phyloP scores from a whole-genome alignment of 1,140 invertebrate species.

The Theocolax elegans region DNA sequence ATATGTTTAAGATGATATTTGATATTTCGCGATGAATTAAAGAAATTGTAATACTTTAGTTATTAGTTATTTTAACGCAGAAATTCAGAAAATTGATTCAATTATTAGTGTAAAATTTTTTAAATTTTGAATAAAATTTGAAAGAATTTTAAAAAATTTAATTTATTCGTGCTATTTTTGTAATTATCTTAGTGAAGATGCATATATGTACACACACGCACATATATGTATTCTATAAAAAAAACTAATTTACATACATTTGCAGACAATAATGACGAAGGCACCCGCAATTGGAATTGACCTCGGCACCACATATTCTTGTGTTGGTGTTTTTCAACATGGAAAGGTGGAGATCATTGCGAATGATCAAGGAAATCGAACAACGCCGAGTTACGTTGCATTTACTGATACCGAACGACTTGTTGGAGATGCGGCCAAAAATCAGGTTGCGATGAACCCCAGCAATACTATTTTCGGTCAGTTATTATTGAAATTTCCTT shows the following conservation, averaged over 20 bases:
- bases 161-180: too few relatives aligned
- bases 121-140: neutral
- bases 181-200: too few relatives aligned
- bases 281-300: conserved; percentile 79
- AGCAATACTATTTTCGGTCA: conserved; percentile 79
- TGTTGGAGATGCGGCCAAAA: conserved; percentile 86
- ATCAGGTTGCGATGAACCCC: conserved; percentile 81
- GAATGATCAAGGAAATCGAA: conserved; percentile 92
- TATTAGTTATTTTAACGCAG: too few relatives aligned
- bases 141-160: neutral
- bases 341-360: conserved; percentile 92
- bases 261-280: conserved; percentile 48
- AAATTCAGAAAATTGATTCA: too few relatives aligned
- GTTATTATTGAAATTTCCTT: conserved; percentile 15
- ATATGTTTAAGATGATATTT: too few relatives aligned
- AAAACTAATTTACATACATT: conserved; percentile 14
- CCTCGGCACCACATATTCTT: conserved; percentile 83
- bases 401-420: conserved; percentile 90
- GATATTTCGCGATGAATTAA: too few relatives aligned
- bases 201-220: too few relatives aligned
- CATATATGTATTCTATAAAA: neutral
- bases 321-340: conserved; percentile 83
- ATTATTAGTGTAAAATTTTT: too few relatives aligned
- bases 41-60: too few relatives aligned
- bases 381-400: conserved; percentile 90